phyloP scores from a whole-genome alignment of 2,797 vertebrate species.

The Lutjanus argentimaculatus region DNA sequence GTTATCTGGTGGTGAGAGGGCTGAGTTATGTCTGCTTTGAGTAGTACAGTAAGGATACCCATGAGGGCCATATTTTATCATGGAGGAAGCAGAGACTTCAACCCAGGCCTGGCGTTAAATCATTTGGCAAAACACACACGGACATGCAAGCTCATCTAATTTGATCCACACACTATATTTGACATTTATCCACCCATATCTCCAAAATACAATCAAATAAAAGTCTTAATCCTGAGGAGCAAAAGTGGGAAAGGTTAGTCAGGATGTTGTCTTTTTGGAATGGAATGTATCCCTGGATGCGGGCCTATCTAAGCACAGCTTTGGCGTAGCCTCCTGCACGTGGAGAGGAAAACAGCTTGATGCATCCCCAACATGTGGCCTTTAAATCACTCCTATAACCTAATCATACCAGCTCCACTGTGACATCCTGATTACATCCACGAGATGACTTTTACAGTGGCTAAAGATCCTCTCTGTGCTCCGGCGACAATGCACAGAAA shows the following conservation, averaged over 20 bases:
- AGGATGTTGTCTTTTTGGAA: conserved; percentile 62
- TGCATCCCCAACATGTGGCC: conserved; percentile 86
- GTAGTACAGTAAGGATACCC: conserved; percentile 83
- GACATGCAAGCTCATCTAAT: conserved; percentile 42
- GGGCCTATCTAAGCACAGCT: conserved; percentile 69
- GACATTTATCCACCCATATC: conserved; percentile 40
- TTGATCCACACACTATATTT: conserved; percentile 44
- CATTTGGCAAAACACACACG: conserved; percentile 69
- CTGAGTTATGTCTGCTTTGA: conserved; percentile 85
- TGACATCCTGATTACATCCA: conserved; percentile 82
- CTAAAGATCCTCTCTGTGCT: conserved; percentile 73
- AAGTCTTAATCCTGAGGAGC: conserved; percentile 16
- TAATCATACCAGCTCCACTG: conserved; percentile 74
- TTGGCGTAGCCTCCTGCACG: conserved; percentile 36
- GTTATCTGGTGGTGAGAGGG: conserved; percentile 75
- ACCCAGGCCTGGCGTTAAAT: conserved; percentile 75
- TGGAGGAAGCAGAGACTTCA: conserved; percentile 79
- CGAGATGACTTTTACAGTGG: conserved; percentile 80
- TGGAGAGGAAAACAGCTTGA: conserved; percentile 64
- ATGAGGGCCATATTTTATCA: conserved; percentile 82
- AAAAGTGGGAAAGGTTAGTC: conserved; percentile 36
- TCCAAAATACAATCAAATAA: conserved; percentile 20
- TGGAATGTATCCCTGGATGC: conserved; percentile 70
- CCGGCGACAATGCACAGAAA: conserved; percentile 76
- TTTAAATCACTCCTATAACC: conserved; percentile 78